Percentiles rank a stretch among this genome's conserved stretches.
phyloP scores from a whole-genome alignment of 2,888 invertebrate species.

The Chymomyza fuscimana region DNA sequence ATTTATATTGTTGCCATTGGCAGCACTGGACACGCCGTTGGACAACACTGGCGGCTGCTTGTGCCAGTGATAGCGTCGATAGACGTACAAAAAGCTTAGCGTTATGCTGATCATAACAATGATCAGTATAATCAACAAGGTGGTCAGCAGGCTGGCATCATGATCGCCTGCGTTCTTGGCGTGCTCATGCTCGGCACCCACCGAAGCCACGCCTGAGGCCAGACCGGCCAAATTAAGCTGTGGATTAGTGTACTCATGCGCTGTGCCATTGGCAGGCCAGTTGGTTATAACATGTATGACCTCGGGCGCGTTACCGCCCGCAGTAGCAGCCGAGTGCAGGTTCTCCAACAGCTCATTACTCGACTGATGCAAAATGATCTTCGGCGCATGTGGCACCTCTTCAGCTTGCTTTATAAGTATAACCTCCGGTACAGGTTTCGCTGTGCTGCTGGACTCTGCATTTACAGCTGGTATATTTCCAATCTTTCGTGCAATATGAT shows the following conservation, averaged over 20 bases:
- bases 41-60: constrained; percentile 58
- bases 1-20: background rate
- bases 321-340: constrained; percentile 54
- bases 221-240: constrained; percentile 64
- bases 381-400: constrained; percentile 70
- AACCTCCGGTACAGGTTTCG: constrained; percentile 69
- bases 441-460: constrained; percentile 42
- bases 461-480: constrained; percentile 55
- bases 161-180: constrained; percentile 55
- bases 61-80: constrained; percentile 68
- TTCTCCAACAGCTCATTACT: constrained; percentile 66
- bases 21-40: background rate
- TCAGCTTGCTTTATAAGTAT: constrained; percentile 76
- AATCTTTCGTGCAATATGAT: constrained; percentile 74
- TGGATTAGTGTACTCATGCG: constrained; percentile 43
- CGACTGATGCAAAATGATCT: constrained; percentile 77
- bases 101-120: constrained; percentile 73
- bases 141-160: constrained; percentile 71
- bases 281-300: constrained; percentile 78
- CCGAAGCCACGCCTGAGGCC: constrained; percentile 29
- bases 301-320: constrained; percentile 68
- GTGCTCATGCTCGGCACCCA: constrained; percentile 7
- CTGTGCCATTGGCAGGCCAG: constrained; percentile 38
- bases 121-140: constrained; percentile 70
- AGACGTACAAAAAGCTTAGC: constrained; percentile 75